Percentiles rank a stretch among this genome's conserved stretches.
phyloP scores from a whole-genome alignment of 2,113 vertebrate genomes.

The Chiloscyllium plagiosum region DNA sequence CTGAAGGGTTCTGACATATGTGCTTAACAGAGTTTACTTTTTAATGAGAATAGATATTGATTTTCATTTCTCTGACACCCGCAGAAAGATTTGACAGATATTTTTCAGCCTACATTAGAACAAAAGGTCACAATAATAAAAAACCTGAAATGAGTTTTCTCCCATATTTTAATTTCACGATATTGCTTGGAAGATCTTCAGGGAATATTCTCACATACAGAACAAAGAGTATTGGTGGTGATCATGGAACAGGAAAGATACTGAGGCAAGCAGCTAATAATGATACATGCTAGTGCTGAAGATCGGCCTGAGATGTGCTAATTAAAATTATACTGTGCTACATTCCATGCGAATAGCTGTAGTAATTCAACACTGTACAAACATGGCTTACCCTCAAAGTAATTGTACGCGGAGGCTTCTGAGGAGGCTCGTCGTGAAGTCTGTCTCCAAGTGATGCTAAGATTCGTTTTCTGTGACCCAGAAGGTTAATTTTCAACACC shows the following conservation, averaged over 20 bases:
- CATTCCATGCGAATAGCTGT: neutral
- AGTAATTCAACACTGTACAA: slow-evolving; percentile 4
- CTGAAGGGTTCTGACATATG: slow-evolving; percentile 30
- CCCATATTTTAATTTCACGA: slow-evolving; percentile 24
- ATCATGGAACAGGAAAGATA: slow-evolving; percentile 33
- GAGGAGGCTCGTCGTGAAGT: slow-evolving; percentile 88
- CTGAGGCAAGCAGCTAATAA: slow-evolving; percentile 30
- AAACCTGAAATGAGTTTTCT: slow-evolving; percentile 27
- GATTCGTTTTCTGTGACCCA: slow-evolving; percentile 91
- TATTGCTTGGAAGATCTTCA: slow-evolving; percentile 32
- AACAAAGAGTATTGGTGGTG: neutral
- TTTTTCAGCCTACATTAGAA: slow-evolving; percentile 21
- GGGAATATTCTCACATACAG: slow-evolving; percentile 34
- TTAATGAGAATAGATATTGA: slow-evolving; percentile 34
- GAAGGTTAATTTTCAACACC: slow-evolving; percentile 91
- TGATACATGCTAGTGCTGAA: slow-evolving; percentile 25
- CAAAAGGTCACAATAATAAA: slow-evolving; percentile 35
- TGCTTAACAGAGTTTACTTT: slow-evolving; percentile 32
- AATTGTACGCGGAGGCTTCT: slow-evolving; percentile 89
- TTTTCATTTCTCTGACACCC: slow-evolving; percentile 20
- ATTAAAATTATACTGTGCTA: slow-evolving; percentile 9
- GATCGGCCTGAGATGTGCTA: neutral
- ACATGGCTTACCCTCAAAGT: slow-evolving; percentile 78
- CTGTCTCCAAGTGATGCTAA: slow-evolving; percentile 89
- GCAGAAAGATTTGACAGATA: slow-evolving; percentile 29